Base-by-base conservation (phyloP, 2,888 invertebrate species). In the Melieria omissa region DNA sequence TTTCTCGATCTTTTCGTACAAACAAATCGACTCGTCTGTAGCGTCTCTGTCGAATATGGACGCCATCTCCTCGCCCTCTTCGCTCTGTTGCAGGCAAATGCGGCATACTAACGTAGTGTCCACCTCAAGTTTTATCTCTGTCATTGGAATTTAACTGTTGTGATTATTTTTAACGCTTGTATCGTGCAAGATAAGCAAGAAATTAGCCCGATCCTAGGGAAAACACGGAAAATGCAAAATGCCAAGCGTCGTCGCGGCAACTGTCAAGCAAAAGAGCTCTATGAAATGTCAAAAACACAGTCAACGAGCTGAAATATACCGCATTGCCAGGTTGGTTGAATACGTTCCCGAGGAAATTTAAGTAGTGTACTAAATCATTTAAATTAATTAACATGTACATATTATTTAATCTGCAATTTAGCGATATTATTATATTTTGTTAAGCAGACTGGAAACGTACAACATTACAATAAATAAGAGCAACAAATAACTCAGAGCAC, bases 1-100 rank as follows among this genome's bases (percentile, higher is more conserved):
- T 55, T 76, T 76, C 72, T 85, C 83, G 49, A 86, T 85, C 79
- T 84, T 85, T 49, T 81, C 81, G 12, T 79, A 77, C 7, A 86
- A 72, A 12, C 60, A 73, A 4, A 73, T 62, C 14, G 73, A 63
- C 64, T 45, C 73, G 3, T 72, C 74, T 6, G 73, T 78, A 1
- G 68, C 77, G 4, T 80, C 79, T 8, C 62, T 73, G 0, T 83
- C 83, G 55, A 79, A 84, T 29, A 85, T 85, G 41, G 83, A 81
- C 10, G 78, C 77, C 81, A 86, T 83, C 58, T 81, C 78, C 0
- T 76, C 66, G 42, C 81, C 78, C 5, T 75, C 71, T 45, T 78
- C 78, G 45, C 78, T 80, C 45, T 78, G 77, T 74, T 83, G 82
- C 10, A 86, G 72, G 62, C 85, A 86, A 72, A 85, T 83, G 52